A percentile compares a stretch with the other conserved stretches of the same genome.
Conservation (phyloP, 2,797 vertebrate genomes). For the Enteromius unitaeniatus region DNA sequence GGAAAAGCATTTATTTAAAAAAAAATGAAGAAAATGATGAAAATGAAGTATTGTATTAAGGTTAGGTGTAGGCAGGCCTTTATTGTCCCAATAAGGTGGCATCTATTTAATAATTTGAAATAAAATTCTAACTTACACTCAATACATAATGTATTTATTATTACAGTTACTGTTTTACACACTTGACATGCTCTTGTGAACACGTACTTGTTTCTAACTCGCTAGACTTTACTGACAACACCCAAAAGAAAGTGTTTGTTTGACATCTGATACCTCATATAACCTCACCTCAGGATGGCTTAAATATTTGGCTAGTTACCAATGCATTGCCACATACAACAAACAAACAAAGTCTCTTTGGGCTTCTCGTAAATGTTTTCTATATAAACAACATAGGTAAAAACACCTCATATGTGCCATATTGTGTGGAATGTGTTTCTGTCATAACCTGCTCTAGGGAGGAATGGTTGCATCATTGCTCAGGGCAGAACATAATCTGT, state of each 20-base stretch:
- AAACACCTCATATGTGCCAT: slow-evolving; percentile 17
- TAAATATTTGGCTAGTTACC: background rate
- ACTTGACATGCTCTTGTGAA: background rate
- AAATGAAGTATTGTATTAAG: no score
- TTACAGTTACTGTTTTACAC: no score
- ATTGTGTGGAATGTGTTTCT: slow-evolving; percentile 39
- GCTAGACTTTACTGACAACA: background rate
- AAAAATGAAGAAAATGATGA: no score
- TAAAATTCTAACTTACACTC: no score
- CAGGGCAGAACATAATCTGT: background rate
- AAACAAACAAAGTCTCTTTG: background rate
- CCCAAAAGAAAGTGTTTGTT: slow-evolving; percentile 9
- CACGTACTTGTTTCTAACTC: background rate
- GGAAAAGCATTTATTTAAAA: no score
- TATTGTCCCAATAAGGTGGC: no score
- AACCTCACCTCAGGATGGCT: background rate
- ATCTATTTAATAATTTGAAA: no score
- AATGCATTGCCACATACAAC: background rate
- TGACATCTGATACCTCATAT: slow-evolving; percentile 5
- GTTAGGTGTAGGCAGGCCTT: no score
- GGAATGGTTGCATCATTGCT: slow-evolving; percentile 6
- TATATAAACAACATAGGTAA: background rate
- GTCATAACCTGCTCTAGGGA: slow-evolving; percentile 39
- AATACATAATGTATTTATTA: no score
- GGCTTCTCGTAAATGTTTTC: background rate